These are phyloP conservation scores for Eulemur mongoz DNA, from an alignment of 2,797 vertebrate species.

Conservation along the genomic window DNA sequence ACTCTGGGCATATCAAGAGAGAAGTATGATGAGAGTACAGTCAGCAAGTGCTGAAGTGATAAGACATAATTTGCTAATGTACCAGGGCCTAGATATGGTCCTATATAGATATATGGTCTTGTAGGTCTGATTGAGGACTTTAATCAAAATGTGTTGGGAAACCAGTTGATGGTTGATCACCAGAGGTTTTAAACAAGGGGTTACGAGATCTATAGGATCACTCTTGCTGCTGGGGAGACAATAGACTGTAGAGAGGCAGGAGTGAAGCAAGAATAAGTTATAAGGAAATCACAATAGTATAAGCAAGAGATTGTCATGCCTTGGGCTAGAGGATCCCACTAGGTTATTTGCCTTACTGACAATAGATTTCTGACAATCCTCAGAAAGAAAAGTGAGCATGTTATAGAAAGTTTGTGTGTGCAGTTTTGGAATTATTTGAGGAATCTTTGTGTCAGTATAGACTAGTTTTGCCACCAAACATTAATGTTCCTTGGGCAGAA, in stretches of 20 bases:
- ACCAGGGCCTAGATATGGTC: background rate
- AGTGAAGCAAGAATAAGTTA: background rate
- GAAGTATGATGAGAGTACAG: background rate
- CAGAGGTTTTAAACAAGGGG: background rate
- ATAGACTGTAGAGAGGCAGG: background rate
- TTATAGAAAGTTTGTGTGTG: background rate
- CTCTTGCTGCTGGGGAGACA: background rate
- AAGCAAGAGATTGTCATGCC: background rate
- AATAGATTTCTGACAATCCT: background rate
- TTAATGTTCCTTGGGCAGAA: background rate
- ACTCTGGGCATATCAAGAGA: background rate
- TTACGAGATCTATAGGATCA: background rate
- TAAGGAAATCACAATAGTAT: background rate
- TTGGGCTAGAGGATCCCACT: background rate
- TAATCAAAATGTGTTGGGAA: background rate
- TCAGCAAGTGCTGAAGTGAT: background rate
- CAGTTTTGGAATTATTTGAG: background rate
- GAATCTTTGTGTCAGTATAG: background rate
- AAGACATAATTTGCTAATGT: background rate
- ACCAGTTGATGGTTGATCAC: background rate
- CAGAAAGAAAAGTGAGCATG: background rate
- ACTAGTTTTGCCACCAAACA: slow-evolving; percentile 27
- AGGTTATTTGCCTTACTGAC: background rate
- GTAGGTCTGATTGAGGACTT: background rate
- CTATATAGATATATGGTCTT: background rate